Evolutionary conservation across 2,888 invertebrate species (phyloP).

Genomic region (Cotesia congregata): DNA sequence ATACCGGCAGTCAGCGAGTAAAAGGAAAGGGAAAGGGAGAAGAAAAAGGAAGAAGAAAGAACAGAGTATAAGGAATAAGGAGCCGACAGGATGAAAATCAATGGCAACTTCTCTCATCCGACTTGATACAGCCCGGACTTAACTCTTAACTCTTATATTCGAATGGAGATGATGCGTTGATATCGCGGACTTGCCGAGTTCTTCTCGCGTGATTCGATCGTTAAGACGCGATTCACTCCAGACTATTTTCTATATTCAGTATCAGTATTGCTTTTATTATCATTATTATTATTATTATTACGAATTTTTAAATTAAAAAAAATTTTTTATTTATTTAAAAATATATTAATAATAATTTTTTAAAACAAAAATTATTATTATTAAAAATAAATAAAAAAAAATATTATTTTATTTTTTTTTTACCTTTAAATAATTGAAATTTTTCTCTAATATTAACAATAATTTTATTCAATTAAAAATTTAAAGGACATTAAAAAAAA

Average conservation of each 20-base stretch:
- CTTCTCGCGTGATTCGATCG: conserved; percentile 56
- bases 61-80: neutral
- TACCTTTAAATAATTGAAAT: no score
- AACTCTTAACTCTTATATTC: conserved; percentile 33
- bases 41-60: conserved; percentile 11
- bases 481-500: no score
- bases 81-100: conserved; percentile 68
- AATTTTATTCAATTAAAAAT: no score
- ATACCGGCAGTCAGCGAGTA: conserved; percentile 3
- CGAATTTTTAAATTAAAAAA: no score
- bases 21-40: neutral
- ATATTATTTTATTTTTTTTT: no score
- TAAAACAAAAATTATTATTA: no score
- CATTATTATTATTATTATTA: conserved; percentile 1
- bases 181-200: conserved; percentile 68
- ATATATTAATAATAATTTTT: no score
- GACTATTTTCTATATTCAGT: neutral
- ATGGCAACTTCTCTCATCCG: conserved; percentile 57
- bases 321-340: no score
- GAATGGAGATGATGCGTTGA: conserved; percentile 70
- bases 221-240: neutral
- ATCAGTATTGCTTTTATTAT: conserved; percentile 11
- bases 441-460: no score
- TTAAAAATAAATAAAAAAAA: no score
- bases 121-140: neutral